phyloP scores from a whole-genome alignment of 1,140 invertebrate genomes.

The Drosophila orosa region DNA sequence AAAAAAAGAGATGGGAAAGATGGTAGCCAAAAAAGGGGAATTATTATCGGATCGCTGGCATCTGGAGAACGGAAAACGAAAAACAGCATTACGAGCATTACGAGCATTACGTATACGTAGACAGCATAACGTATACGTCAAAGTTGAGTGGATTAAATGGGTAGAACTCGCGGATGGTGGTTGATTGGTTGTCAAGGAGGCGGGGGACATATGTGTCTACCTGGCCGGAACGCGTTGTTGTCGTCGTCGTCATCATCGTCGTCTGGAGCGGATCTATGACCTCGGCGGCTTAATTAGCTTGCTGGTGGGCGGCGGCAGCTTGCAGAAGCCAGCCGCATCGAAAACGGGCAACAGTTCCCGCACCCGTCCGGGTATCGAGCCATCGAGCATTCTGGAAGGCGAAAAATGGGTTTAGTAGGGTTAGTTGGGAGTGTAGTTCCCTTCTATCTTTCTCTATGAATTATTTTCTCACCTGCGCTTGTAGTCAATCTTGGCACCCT shows the following conservation, averaged over 20 bases:
- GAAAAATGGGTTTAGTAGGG: neutral
- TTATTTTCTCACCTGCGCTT: constrained; percentile 85
- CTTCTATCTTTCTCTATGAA: neutral
- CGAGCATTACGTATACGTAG: constrained; percentile 34
- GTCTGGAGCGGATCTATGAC: constrained; percentile 59
- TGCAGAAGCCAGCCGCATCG: constrained; percentile 91
- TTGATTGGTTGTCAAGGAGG: constrained; percentile 28
- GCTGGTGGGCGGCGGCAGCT: constrained; percentile 91
- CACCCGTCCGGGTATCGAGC: constrained; percentile 88
- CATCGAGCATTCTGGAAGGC: constrained; percentile 85
- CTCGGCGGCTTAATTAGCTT: constrained; percentile 90
- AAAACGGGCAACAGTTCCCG: constrained; percentile 92
- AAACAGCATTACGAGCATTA: constrained; percentile 15
- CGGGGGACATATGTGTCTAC: constrained; percentile 31
- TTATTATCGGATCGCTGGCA: constrained; percentile 63
- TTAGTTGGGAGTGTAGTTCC: neutral
- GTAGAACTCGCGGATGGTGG: constrained; percentile 30
- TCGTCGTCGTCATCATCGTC: constrained; percentile 14
- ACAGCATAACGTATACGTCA: constrained; percentile 11
- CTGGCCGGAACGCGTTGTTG: constrained; percentile 59
- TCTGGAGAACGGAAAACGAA: constrained; percentile 24
- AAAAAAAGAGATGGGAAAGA: constrained; percentile 35
- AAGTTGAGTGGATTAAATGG: constrained; percentile 21
- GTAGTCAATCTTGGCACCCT: constrained; percentile 84
- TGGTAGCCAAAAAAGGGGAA: constrained; percentile 74